Evolutionary conservation across 2,113 vertebrate species (phyloP), one percentile per base, ranked within the genome.

Genomic region (Pterocles gutturalis): DNA sequence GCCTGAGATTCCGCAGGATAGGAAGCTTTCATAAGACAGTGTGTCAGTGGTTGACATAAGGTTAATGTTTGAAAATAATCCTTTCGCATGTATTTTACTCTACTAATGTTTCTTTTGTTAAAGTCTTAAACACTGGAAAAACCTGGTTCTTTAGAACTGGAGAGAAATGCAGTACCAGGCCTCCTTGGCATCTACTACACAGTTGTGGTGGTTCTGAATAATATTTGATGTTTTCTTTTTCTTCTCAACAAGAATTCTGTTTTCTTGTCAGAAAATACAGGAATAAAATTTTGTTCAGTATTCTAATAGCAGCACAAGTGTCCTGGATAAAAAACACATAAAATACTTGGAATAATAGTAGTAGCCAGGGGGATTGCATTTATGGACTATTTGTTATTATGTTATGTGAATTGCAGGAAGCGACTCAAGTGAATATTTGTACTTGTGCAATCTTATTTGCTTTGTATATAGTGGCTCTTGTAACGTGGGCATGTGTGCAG

Each of bases 381-480:
- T 91, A 90, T 94, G 69, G 75, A 95, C 94, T 96, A 90, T 96
- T 96, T 95, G 90, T 96, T 97, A 96, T 97, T 87, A 90, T 45
- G 91, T 84, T 95, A 54, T 78, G 64, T 87, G 97, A 97, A 96
- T 90, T 92, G 94, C 88, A 95, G 87, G 88, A 66, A 94, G 93
- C 66, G 54, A 90, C 80, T 82, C 72, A 53, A 87, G 88, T 81
- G 96, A 85, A 83, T 93, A 71, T 96, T 94, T 95, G 94, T 96
- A 96, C 96, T 97, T 89, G 94, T 86, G 76, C 83, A 95, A 93
- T 91, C 95, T 95, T 96, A 96, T 96, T 98, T 98, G 96, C 97
- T 97, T 46, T 94, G 94, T 71, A 77, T 87, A 61, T 48, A 81
- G 83, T 66, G 83, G 93, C 77, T 97, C 93, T 81, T 10, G 17